A percentile compares a stretch with the other conserved stretches of the same genome.
Evolutionary conservation across 2,888 invertebrate species (phyloP).

Genomic region (Amphipoea oculea): DNA sequence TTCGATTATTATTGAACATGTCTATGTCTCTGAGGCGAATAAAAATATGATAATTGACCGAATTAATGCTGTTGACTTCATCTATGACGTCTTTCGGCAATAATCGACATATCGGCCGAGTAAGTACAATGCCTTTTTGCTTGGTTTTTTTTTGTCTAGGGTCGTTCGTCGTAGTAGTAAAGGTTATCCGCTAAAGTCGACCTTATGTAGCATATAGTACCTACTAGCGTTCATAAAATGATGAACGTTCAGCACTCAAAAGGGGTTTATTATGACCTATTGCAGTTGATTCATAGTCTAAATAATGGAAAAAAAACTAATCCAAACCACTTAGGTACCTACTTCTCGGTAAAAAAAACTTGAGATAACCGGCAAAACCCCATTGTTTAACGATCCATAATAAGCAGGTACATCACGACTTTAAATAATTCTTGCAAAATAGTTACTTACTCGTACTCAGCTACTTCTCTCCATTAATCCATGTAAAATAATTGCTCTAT

Average conservation of each 20-base stretch:
- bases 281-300: background rate
- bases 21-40: background rate
- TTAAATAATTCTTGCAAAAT: conserved; percentile 24
- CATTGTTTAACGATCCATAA: conserved; percentile 45
- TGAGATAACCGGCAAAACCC: conserved; percentile 46
- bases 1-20: background rate
- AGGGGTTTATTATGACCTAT: background rate
- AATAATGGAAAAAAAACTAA: conserved; percentile 16
- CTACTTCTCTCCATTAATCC: conserved; percentile 16
- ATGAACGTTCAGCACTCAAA: background rate
- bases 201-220: background rate
- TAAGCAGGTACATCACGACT: conserved; percentile 45
- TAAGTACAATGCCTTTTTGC: background rate
- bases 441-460: conserved; percentile 25
- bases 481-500: conserved; percentile 21
- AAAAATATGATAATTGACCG: conserved; percentile 6
- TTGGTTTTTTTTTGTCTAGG: background rate
- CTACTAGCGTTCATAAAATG: too few relatives aligned
- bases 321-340: conserved; percentile 16
- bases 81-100: conserved; percentile 5
- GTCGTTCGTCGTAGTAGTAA: background rate
- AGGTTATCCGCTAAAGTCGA: background rate
- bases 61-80: background rate
- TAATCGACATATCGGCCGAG: background rate
- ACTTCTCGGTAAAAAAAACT: conserved; percentile 16